Percentiles rank a stretch among this genome's conserved stretches.
Evolutionary conservation across 2,113 vertebrate species (phyloP).

Genomic region (Tragulus kanchil): DNA sequence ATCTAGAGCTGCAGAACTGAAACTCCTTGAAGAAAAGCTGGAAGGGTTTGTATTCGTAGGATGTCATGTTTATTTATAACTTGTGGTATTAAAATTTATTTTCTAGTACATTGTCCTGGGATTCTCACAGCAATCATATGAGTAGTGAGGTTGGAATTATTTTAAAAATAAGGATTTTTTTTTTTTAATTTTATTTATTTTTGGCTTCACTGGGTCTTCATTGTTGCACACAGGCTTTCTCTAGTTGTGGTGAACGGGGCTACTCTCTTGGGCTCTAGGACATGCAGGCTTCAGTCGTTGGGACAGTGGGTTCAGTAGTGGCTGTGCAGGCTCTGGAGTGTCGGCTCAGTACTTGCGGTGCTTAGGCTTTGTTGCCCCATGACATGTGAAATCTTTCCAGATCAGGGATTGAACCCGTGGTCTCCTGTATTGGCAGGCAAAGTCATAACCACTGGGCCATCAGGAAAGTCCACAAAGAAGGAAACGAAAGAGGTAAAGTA

Average conservation of each 20-base stretch:
- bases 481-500: not conserved
- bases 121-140: not conserved
- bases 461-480: not conserved
- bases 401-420: not conserved
- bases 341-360: not conserved
- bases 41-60: conserved; percentile 88
- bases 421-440: not conserved
- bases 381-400: not conserved
- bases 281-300: not conserved
- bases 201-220: not conserved
- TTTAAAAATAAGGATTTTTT: not conserved
- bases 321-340: not conserved
- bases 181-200: not conserved
- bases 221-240: not conserved
- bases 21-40: conserved; percentile 84
- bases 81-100: not conserved
- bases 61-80: not conserved
- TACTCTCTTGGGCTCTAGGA: not conserved
- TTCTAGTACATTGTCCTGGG: not conserved
- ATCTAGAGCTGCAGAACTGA: conserved; percentile 77
- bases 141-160: not conserved
- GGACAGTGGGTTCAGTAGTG: not conserved
- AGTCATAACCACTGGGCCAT: not conserved
- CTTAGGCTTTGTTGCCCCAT: not conserved
- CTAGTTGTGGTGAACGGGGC: not conserved